A percentile compares a stretch with the other conserved stretches of the same genome.
These are phyloP conservation scores for Lymantria dispar DNA, from an alignment of 2,888 invertebrate genomes.

Conservation along the genomic window DNA sequence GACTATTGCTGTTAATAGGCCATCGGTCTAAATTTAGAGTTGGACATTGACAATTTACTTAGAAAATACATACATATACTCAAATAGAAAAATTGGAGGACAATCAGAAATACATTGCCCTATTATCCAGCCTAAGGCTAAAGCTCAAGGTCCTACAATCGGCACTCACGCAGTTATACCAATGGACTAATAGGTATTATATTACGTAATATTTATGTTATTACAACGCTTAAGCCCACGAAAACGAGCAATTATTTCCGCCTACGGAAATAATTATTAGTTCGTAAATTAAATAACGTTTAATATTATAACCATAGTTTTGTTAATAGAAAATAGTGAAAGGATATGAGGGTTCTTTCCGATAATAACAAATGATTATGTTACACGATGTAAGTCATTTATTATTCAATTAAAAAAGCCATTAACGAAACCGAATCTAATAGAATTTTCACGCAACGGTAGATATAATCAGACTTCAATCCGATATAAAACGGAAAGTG, in stretches of 20 bases:
- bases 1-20: too few relatives aligned
- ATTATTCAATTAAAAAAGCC: slow-evolving; percentile 16
- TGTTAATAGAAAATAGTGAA: neutral
- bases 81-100: too few relatives aligned
- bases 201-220: neutral
- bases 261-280: too few relatives aligned
- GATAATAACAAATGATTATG: slow-evolving; percentile 8
- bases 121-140: too few relatives aligned
- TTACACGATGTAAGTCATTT: slow-evolving; percentile 9
- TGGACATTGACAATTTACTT: too few relatives aligned
- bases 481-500: slow-evolving; percentile 19
- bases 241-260: neutral
- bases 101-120: too few relatives aligned
- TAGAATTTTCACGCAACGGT: slow-evolving; percentile 31
- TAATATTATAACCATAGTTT: neutral
- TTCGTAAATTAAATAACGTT: neutral
- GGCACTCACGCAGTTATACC: too few relatives aligned
- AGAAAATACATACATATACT: too few relatives aligned
- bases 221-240: neutral
- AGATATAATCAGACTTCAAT: slow-evolving; percentile 27
- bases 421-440: slow-evolving; percentile 23
- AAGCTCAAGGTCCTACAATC: too few relatives aligned
- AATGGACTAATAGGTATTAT: too few relatives aligned
- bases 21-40: too few relatives aligned
- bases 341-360: slow-evolving; percentile 2